phyloP scores from a whole-genome alignment of 2,888 invertebrate species.

The Dysmachus trigonus region DNA sequence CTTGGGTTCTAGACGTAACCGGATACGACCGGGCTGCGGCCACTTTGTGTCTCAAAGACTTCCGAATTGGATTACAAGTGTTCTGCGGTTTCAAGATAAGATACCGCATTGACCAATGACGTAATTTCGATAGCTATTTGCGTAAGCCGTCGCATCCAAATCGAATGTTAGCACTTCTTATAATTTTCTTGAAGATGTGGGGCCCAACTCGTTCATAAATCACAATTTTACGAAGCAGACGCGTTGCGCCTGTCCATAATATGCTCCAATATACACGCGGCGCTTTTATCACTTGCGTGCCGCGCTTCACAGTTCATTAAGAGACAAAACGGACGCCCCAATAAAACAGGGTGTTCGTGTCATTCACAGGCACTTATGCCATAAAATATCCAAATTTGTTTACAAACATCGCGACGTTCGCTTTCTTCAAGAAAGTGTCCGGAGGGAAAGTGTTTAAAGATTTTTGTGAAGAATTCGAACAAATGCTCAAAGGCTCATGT shows the following conservation, averaged over 20 bases:
- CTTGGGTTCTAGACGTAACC: background rate
- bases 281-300: background rate
- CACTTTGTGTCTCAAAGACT: background rate
- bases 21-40: background rate
- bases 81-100: background rate
- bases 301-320: background rate
- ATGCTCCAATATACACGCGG: background rate
- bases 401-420: slow-evolving; percentile 1
- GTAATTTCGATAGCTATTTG: background rate
- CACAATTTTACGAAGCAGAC: background rate
- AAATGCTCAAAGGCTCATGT: background rate
- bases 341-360: background rate
- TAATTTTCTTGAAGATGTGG: background rate
- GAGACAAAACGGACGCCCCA: background rate
- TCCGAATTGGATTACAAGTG: slow-evolving; percentile 22
- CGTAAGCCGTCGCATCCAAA: background rate
- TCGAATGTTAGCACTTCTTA: background rate
- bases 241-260: background rate
- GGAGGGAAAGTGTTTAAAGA: slow-evolving; percentile 2
- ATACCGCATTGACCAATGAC: background rate
- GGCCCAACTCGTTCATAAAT: background rate
- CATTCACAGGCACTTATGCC: background rate
- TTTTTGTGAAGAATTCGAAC: slow-evolving; percentile 10
- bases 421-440: background rate
- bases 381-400: slow-evolving; percentile 25